Evolutionary conservation across 2,888 invertebrate genomes (phyloP).

Genomic region (Sphinx pinastri): DNA sequence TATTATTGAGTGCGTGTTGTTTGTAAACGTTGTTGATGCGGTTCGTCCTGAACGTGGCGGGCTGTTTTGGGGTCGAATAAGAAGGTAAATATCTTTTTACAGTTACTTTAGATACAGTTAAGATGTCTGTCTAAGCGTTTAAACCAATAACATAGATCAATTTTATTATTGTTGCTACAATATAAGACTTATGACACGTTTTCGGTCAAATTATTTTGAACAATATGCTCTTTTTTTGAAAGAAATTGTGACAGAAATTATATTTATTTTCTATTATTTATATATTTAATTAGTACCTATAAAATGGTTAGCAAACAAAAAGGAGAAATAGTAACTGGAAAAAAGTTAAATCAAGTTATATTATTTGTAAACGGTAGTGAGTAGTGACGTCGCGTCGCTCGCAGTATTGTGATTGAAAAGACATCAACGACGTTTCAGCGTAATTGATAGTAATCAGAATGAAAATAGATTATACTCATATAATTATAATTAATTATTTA

Average conservation of each 20-base stretch:
- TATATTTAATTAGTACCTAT: too few relatives aligned
- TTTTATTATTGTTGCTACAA: slow-evolving; percentile 1
- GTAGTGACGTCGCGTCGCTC: neutral
- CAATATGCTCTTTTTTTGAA: too few relatives aligned
- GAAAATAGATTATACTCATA: neutral
- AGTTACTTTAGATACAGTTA: slow-evolving; percentile 53
- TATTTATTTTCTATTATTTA: too few relatives aligned
- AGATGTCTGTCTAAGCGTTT: slow-evolving; percentile 36
- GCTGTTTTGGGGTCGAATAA: slow-evolving; percentile 58
- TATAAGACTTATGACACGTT: neutral
- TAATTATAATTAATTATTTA: too few relatives aligned
- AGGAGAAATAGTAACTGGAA: neutral
- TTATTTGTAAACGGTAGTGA: neutral
- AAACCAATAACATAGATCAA: slow-evolving; percentile 5
- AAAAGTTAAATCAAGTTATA: neutral
- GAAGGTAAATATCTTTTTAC: slow-evolving; percentile 65
- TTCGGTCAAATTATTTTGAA: too few relatives aligned
- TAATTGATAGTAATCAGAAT: neutral
- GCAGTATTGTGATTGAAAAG: slow-evolving; percentile 45
- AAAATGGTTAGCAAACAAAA: neutral
- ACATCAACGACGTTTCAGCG: slow-evolving; percentile 51
- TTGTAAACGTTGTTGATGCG: slow-evolving; percentile 52
- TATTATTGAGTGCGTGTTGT: slow-evolving; percentile 59
- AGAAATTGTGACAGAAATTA: too few relatives aligned
- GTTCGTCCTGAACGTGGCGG: slow-evolving; percentile 46